Base-by-base conservation (phyloP, 2,797 vertebrate species). In the Carduelis carduelis region DNA sequence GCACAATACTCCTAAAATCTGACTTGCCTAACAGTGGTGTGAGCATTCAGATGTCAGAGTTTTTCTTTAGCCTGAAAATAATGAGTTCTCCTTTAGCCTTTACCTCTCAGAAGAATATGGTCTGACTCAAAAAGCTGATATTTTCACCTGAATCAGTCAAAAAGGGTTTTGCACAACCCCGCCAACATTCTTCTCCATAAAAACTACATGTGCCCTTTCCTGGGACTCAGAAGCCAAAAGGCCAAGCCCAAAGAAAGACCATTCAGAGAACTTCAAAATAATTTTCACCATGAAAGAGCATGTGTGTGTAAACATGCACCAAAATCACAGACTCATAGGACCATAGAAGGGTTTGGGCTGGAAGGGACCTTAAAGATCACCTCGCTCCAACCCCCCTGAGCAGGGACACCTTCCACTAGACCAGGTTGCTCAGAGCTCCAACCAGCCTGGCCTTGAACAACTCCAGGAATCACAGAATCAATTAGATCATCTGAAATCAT, bases 251-350 rank as follows among this genome's bases (percentile, higher is more conserved):
- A 77, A 79, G 2, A 50, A 52, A 83, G 35, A 5, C 13, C 28
- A 21, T 8, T 65, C 19, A 16, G 10, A 65, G 55, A 27, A 30
- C 60, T 37, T 14, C n/a, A 37, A 52, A 88, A n/a, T 32, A 6
- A n/a, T 4, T 23, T 47, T 24, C 21, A 17, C 21, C 5, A 11
- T 4, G 21, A 19, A 32, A 47, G 14, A 19, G 2, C 6, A 14
- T 0, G 14, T 3, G 9, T 4, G 11, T 2, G 6, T 3, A 43
- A 66, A 69, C 3, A 18, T 0, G 8, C 39, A 41, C 27, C 23
- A 39, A 52, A 43, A 34, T 5, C 18, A 69, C 4, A 61, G 69
- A 69, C 8, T 69, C 19, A 63, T 1, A 19, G 43, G 28, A 69
- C 49, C 27, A 17, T 2, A 60, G 11, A 63, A 35, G 2, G 17